Evolutionary conservation across 2,888 invertebrate genomes (phyloP).

Genomic region (Acrocyrtus sp.): DNA sequence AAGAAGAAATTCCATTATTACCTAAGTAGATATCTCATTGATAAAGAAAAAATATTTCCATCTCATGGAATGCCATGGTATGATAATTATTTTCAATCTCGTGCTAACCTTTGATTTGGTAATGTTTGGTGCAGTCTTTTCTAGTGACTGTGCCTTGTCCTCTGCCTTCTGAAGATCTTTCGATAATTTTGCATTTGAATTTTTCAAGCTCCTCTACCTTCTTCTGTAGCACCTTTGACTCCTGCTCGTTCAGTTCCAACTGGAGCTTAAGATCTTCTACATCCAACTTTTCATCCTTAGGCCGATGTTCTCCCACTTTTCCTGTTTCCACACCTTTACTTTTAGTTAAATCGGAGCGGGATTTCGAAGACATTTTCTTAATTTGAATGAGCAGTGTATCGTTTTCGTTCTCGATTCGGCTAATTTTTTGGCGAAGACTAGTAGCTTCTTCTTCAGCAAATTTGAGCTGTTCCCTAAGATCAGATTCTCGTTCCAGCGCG

Average conservation of each 20-base stretch:
- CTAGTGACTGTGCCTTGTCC: slow-evolving; percentile 73
- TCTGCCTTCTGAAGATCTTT: slow-evolving; percentile 81
- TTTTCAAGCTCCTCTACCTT: slow-evolving; percentile 87
- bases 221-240: slow-evolving; percentile 82
- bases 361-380: slow-evolving; percentile 93
- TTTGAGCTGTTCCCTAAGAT: slow-evolving; percentile 89
- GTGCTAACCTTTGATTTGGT: slow-evolving; percentile 63
- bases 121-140: slow-evolving; percentile 59
- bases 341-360: slow-evolving; percentile 70
- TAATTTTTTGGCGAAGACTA: slow-evolving; percentile 70
- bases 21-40: too few species aligned
- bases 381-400: slow-evolving; percentile 94
- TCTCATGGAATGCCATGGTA: too few species aligned
- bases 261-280: slow-evolving; percentile 84
- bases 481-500: slow-evolving; percentile 91
- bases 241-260: slow-evolving; percentile 89
- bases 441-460: slow-evolving; percentile 92
- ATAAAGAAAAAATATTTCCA: too few species aligned
- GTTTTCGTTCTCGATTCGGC: slow-evolving; percentile 96
- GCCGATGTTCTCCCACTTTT: slow-evolving; percentile 51
- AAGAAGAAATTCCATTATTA: too few species aligned
- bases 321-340: slow-evolving; percentile 58
- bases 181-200: slow-evolving; percentile 78
- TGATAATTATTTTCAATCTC: too few species aligned
- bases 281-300: slow-evolving; percentile 15